Percentiles rank a stretch among this genome's conserved stretches.
phyloP scores from a whole-genome alignment of 2,888 invertebrate genomes.

The Linyphia triangularis region DNA sequence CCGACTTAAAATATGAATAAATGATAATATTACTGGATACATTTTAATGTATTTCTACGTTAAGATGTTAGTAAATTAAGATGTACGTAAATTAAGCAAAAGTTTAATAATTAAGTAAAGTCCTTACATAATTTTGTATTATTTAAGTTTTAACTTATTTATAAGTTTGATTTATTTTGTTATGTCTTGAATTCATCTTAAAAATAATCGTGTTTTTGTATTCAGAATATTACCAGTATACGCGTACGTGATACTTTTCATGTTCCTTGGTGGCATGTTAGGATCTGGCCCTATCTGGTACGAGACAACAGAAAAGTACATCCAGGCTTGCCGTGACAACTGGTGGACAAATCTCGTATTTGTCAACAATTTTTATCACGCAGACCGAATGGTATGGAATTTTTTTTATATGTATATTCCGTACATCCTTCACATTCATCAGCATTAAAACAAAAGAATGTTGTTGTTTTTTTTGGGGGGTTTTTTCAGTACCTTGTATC shows the following conservation, averaged over 20 bases:
- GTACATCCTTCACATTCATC: background rate
- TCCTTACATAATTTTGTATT: background rate
- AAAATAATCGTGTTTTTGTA: constrained; percentile 10
- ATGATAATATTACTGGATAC: too few species aligned
- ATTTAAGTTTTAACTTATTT: background rate
- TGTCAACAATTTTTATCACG: constrained; percentile 75
- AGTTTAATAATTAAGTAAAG: background rate
- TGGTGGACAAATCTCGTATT: constrained; percentile 76
- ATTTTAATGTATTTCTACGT: too few species aligned
- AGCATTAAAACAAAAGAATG: too few species aligned
- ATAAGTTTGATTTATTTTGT: too few species aligned
- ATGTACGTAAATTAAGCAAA: too few species aligned
- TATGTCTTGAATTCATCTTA: background rate
- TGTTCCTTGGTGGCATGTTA: constrained; percentile 49
- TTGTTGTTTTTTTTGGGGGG: too few species aligned
- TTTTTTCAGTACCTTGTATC: too few species aligned
- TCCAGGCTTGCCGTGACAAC: constrained; percentile 55
- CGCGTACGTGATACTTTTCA: constrained; percentile 45
- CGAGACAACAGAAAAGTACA: constrained; percentile 51
- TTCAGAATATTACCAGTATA: constrained; percentile 66
- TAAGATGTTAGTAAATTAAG: too few species aligned
- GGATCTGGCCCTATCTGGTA: constrained; percentile 73
- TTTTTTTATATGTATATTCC: background rate
- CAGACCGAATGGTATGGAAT: constrained; percentile 68
- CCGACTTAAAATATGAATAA: too few species aligned